A percentile compares a stretch with the other conserved stretches of the same genome.
phyloP scores from a whole-genome alignment of 1,140 invertebrate genomes.

The Drosophila persimilis region DNA sequence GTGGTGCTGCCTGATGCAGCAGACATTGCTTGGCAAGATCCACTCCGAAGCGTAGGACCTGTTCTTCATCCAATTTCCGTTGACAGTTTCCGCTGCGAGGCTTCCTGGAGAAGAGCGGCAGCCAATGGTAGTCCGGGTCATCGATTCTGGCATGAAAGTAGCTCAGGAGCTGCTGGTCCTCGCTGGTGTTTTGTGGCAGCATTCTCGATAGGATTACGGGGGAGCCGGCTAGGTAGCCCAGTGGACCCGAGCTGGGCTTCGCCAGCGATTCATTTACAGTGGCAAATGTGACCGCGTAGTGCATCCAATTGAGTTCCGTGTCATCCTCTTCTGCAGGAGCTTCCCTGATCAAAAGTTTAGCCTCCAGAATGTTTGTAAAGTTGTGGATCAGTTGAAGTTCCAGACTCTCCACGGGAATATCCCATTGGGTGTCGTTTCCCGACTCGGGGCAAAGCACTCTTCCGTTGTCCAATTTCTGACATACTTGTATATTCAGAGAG shows the following conservation, averaged over 20 bases:
- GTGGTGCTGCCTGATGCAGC: slow-evolving; percentile 26
- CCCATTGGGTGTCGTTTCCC: slow-evolving; percentile 33
- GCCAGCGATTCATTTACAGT: neutral
- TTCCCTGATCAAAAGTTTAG: slow-evolving; percentile 27
- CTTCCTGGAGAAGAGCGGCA: slow-evolving; percentile 32
- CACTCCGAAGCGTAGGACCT: slow-evolving; percentile 55
- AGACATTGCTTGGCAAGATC: slow-evolving; percentile 59
- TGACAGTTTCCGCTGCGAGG: slow-evolving; percentile 25
- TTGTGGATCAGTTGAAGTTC: slow-evolving; percentile 57
- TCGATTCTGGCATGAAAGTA: slow-evolving; percentile 46
- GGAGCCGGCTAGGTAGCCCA: slow-evolving; percentile 64
- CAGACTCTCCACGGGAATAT: slow-evolving; percentile 36
- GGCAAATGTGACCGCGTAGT: slow-evolving; percentile 28
- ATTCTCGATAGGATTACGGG: slow-evolving; percentile 57
- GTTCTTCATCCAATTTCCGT: neutral
- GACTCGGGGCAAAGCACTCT: slow-evolving; percentile 18
- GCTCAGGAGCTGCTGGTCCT: slow-evolving; percentile 22
- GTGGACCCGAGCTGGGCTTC: slow-evolving; percentile 59
- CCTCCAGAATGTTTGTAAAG: slow-evolving; percentile 54
- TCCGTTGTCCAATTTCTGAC: slow-evolving; percentile 15
- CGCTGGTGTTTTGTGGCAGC: slow-evolving; percentile 39
- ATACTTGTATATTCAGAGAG: slow-evolving; percentile 43
- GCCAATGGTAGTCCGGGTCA: slow-evolving; percentile 35
- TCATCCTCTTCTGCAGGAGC: neutral
- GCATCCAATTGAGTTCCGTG: slow-evolving; percentile 39